Percentiles rank a stretch among this genome's conserved stretches.
Evolutionary conservation across 2,797 vertebrate species (phyloP).

Genomic region (Prionace glauca): DNA sequence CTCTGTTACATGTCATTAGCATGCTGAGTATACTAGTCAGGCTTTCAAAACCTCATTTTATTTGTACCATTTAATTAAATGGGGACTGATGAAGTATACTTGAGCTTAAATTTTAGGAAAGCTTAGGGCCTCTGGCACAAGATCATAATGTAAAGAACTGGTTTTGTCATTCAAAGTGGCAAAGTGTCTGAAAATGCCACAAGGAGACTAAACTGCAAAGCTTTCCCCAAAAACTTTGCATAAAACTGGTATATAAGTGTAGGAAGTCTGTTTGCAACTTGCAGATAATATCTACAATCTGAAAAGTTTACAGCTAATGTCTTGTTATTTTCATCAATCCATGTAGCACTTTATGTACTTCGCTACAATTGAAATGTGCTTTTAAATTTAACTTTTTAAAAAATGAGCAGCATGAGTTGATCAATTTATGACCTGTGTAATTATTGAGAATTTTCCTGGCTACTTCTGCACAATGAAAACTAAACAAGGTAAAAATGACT

Average conservation of each 20-base stretch:
- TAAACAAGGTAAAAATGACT: neutral
- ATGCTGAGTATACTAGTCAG: conserved; percentile 46
- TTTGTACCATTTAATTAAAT: neutral
- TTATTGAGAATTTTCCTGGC: neutral
- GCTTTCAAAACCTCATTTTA: conserved; percentile 42
- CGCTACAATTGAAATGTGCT: neutral
- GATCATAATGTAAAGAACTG: neutral
- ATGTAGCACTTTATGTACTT: neutral
- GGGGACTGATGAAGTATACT: neutral
- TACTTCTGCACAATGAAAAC: neutral
- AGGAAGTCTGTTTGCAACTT: neutral
- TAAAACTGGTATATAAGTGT: neutral
- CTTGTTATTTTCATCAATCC: neutral
- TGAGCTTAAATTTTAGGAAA: neutral
- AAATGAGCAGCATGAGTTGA: neutral
- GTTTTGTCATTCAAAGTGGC: neutral
- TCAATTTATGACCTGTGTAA: conserved; percentile 8
- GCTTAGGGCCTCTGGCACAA: neutral
- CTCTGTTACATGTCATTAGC: neutral
- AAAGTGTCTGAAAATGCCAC: neutral
- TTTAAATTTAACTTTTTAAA: neutral
- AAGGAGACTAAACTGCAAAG: neutral
- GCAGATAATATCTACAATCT: neutral
- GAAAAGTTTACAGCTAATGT: neutral
- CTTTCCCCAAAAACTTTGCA: neutral